These are phyloP conservation scores for Limnodromus scolopaceus DNA, from an alignment of 2,797 vertebrate species.

Conservation along the genomic window DNA sequence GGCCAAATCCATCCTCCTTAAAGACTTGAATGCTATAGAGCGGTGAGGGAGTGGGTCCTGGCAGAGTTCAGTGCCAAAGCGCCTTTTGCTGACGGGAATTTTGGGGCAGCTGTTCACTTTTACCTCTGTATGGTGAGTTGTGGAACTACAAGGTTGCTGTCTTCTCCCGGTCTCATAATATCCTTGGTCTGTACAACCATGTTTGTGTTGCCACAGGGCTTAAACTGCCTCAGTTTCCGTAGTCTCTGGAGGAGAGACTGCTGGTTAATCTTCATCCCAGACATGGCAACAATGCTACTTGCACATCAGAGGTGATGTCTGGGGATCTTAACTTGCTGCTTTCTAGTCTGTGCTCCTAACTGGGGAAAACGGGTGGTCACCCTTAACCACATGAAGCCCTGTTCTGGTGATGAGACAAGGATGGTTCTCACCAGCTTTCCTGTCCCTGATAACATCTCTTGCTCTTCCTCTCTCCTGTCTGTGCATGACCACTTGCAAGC, in stretches of 20 bases:
- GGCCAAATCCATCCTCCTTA: neutral
- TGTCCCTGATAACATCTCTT: neutral
- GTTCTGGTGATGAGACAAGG: neutral
- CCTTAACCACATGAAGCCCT: neutral
- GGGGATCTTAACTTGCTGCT: neutral
- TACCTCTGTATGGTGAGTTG: neutral
- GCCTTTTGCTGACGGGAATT: neutral
- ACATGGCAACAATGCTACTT: too few relatives aligned
- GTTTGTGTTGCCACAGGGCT: neutral
- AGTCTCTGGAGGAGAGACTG: neutral
- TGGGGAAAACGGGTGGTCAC: neutral
- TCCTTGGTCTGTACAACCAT: neutral
- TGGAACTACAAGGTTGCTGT: neutral
- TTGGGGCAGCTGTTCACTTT: neutral
- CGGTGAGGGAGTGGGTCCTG: neutral
- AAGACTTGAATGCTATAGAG: neutral
- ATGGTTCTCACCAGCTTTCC: neutral
- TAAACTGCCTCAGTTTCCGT: neutral
- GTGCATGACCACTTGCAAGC: neutral
- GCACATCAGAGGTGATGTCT: neutral
- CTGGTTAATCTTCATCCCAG: neutral
- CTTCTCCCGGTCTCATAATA: neutral
- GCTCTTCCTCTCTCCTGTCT: neutral
- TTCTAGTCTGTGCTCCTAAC: neutral
- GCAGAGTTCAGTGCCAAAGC: neutral